Base-by-base conservation (phyloP, 2,113 vertebrate species). In the Halcyon senegalensis region DNA sequence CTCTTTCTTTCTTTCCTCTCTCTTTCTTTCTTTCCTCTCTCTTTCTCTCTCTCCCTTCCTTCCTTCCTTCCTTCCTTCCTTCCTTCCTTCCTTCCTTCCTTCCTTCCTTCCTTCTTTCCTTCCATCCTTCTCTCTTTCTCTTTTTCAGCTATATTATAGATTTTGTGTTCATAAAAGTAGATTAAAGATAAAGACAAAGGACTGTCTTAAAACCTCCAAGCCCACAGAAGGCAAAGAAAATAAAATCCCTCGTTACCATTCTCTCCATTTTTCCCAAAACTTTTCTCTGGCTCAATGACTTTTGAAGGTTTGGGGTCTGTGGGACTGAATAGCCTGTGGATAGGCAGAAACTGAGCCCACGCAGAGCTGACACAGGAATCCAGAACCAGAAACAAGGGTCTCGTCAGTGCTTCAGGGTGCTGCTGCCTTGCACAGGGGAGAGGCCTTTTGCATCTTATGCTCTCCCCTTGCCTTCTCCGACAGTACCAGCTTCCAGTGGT, bases 281-380 rank as follows among this genome's bases (percentile, higher is more conserved):
- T 7, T 33, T 4, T 27, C 33, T 37, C 7, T 35, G 39, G 64
- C 10, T 84, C 16, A n/a, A 0, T 46, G 0, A 20, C 14, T 77
- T 68, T 5, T 17, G 39, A 86, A 9, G 3, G 16, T 44, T 63
- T 84, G 76, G n/a, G 20, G 13, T 35, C 2, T 2, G 9, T 21
- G 35, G 12, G 35, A 25, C 18, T n/a, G 56, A 64, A 43, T 4
- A 39, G 23, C 19, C 48, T 56, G n/a, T 37, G 35, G 39, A 51
- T 4, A 20, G 10, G 16, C 51, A 89, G 60, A 81, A 87, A 63
- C 2, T 3, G 15, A 58, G 27, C 7, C 18, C 11, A 2, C 35
- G 10, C 6, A 43, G 20, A 44, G 6, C 5, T 74, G 31, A 33
- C 35, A 30, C 44, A 43, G 41, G 69, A 86, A 63, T 7, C 3